Percentiles rank a stretch among this genome's conserved stretches.
phyloP scores from a whole-genome alignment of 53 echinoderm and acorn worm genomes.

The Pentamera pediparva region DNA sequence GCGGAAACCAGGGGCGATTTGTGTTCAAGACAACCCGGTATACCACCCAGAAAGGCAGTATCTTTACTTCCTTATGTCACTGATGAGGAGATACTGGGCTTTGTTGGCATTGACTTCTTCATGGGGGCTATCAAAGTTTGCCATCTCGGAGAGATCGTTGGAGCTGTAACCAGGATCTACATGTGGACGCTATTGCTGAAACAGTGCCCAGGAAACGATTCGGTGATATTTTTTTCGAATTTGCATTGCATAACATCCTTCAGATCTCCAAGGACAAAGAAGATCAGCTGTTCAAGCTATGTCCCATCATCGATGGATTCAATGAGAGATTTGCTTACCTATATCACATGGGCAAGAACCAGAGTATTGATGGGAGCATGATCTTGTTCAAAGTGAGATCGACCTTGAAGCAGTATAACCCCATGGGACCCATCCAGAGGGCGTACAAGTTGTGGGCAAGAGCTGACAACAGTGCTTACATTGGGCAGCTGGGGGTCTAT shows the following conservation, averaged over 20 bases:
- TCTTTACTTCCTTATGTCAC: background rate
- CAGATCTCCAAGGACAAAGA: background rate
- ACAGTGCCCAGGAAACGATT: conserved; percentile 30
- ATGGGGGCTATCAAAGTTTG: conserved; percentile 31
- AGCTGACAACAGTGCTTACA: conserved; percentile 10
- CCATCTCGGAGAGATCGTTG: conserved; percentile 17
- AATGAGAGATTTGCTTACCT: conserved; percentile 27
- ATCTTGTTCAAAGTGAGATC: conserved; percentile 39
- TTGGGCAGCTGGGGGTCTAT: background rate
- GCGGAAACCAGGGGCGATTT: background rate
- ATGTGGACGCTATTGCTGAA: conserved; percentile 10
- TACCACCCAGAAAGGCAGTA: conserved; percentile 15
- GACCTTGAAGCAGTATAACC: conserved; percentile 31
- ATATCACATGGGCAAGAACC: background rate
- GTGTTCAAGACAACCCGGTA: conserved; percentile 27
- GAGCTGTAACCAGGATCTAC: conserved; percentile 20
- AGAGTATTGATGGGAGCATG: conserved; percentile 41
- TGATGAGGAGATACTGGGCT: conserved; percentile 21
- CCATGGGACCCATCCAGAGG: conserved; percentile 30
- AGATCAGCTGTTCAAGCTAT: conserved; percentile 19
- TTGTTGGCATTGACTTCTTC: conserved; percentile 35
- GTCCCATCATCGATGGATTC: conserved; percentile 15
- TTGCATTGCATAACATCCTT: conserved; percentile 19
- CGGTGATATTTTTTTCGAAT: conserved; percentile 6
- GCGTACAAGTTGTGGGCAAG: conserved; percentile 34